Conservation (phyloP, 2,113 vertebrate genomes). For the Albula goreensis region DNA sequence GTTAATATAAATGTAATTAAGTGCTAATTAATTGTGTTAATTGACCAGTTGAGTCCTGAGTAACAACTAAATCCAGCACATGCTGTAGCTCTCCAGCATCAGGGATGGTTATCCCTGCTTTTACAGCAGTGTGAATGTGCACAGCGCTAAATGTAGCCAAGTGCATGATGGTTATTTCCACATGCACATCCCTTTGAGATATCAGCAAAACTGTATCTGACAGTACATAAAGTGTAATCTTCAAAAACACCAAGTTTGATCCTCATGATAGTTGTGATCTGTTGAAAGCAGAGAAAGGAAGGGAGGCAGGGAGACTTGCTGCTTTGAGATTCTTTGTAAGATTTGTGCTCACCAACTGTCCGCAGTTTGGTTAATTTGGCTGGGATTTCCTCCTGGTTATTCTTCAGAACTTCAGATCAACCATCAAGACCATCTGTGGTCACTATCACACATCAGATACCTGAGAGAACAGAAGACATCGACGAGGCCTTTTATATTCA, state of each 20-base stretch:
- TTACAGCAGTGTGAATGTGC: too few relatives aligned
- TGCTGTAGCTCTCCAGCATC: too few relatives aligned
- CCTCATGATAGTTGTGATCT: not conserved
- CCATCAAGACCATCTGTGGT: constrained; percentile 69
- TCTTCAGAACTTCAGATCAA: constrained; percentile 52
- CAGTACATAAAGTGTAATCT: not conserved
- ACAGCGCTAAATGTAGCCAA: too few relatives aligned
- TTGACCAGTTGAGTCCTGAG: too few relatives aligned
- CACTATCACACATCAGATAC: constrained; percentile 77
- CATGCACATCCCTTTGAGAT: not conserved
- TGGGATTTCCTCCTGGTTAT: constrained; percentile 48
- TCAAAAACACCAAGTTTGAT: constrained; percentile 22
- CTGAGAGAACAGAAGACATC: constrained; percentile 43
- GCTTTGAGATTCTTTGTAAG: not conserved
- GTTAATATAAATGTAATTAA: too few relatives aligned
- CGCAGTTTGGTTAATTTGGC: constrained; percentile 49
- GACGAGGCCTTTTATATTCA: not conserved
- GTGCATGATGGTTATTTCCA: not conserved
- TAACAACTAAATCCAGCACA: too few relatives aligned
- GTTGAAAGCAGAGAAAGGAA: not conserved
- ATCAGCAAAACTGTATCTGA: not conserved
- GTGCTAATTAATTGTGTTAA: too few relatives aligned
- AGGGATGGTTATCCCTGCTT: too few relatives aligned
- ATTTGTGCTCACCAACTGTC: constrained; percentile 59
- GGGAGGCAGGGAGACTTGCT: too few relatives aligned